Evolutionary conservation across 37 sponge, comb jelly and placozoan genomes (phyloP).

Genomic region (Mnemiopsis leidyi): DNA sequence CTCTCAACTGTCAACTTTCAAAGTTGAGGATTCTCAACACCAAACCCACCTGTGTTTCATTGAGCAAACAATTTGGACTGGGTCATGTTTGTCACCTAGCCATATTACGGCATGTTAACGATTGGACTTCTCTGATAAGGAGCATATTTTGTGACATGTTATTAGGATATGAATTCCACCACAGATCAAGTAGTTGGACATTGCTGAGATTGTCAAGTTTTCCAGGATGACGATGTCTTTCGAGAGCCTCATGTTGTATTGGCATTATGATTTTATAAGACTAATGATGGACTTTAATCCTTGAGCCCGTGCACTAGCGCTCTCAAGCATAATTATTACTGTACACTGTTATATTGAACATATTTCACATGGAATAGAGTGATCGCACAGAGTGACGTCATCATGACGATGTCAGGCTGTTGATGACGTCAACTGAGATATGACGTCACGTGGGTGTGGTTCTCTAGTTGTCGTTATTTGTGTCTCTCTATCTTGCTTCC

Average conservation of each 20-base stretch:
- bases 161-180: neutral
- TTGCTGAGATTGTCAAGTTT: neutral
- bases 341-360: conserved; percentile 22
- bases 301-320: neutral
- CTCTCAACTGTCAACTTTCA: neutral
- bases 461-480: conserved; percentile 31
- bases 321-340: neutral
- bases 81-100: neutral
- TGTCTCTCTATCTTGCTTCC: neutral
- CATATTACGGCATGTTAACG: neutral
- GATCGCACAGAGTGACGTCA: conserved; percentile 18
- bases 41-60: neutral
- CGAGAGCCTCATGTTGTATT: neutral
- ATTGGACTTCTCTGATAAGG: neutral
- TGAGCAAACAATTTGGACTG: neutral
- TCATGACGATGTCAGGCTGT: conserved; percentile 9
- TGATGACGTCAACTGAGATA: neutral
- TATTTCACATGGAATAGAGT: neutral
- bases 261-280: neutral
- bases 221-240: neutral
- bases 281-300: neutral
- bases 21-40: conserved; percentile 20
- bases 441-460: conserved; percentile 33
- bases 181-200: neutral
- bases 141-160: neutral